phyloP scores from a whole-genome alignment of 1,140 invertebrate genomes.

The Hermetia illucens region DNA sequence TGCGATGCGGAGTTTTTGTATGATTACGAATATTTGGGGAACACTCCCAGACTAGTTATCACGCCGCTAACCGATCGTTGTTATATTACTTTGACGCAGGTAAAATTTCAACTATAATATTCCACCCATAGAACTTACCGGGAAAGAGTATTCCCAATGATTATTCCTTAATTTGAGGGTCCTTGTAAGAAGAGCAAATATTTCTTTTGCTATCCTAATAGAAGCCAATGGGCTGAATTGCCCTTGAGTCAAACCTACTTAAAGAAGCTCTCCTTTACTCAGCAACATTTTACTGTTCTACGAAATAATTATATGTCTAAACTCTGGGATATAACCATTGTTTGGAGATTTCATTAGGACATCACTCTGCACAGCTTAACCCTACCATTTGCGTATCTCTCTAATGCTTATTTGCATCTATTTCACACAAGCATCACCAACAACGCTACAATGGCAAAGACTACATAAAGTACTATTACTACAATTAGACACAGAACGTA shows the following conservation, averaged over 20 bases:
- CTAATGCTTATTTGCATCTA: background rate
- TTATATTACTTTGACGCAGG: conserved; percentile 79
- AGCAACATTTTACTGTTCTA: background rate
- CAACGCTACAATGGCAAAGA: too few species aligned
- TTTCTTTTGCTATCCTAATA: background rate
- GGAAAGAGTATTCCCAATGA: too few species aligned
- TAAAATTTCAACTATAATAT: conserved; percentile 28
- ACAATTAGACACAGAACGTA: background rate
- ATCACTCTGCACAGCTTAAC: background rate
- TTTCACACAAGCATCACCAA: too few species aligned
- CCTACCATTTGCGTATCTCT: background rate
- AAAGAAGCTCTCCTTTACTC: too few species aligned
- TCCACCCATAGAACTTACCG: too few species aligned
- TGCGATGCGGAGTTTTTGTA: conserved; percentile 83
- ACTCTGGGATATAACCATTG: background rate
- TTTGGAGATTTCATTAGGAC: background rate
- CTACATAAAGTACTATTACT: background rate
- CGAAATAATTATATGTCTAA: background rate
- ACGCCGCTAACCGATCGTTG: conserved; percentile 81
- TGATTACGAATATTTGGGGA: conserved; percentile 90
- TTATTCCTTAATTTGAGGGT: background rate
- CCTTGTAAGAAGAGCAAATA: background rate
- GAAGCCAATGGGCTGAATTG: too few species aligned
- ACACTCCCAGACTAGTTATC: conserved; percentile 72
- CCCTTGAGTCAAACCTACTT: too few species aligned